A percentile compares a stretch with the other conserved stretches of the same genome.
Conservation (phyloP, 1,140 invertebrate genomes). For the Popillia japonica region DNA sequence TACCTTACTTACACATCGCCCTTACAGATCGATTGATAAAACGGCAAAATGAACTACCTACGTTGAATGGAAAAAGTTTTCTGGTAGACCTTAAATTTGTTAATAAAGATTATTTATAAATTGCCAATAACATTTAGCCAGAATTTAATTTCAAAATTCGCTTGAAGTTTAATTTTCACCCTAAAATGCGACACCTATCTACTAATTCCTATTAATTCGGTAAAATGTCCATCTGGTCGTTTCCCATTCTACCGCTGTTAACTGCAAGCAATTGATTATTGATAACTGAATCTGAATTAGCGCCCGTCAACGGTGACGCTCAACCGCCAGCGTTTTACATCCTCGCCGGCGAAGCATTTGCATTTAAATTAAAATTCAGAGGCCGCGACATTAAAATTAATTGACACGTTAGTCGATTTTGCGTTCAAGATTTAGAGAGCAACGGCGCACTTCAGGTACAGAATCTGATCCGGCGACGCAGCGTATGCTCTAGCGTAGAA, state of each 20-base stretch:
- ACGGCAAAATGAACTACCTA: no score
- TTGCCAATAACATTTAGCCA: not conserved
- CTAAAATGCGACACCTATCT: not conserved
- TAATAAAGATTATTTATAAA: no score
- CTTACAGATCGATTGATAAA: no score
- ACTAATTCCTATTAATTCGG: constrained; percentile 4
- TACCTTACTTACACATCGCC: not conserved
- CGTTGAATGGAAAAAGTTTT: no score
- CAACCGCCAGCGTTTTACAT: not conserved
- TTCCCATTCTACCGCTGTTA: not conserved
- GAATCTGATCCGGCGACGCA: not conserved
- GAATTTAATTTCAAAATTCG: not conserved
- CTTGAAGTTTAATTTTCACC: not conserved
- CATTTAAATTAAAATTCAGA: constrained; percentile 13
- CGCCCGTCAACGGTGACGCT: not conserved
- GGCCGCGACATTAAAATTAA: not conserved
- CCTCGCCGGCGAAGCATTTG: not conserved
- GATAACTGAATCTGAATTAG: not conserved
- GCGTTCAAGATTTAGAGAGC: not conserved
- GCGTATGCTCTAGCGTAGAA: not conserved
- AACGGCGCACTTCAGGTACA: no score
- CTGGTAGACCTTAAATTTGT: no score
- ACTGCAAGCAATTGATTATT: not conserved
- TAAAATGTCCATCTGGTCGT: not conserved
- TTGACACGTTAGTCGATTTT: not conserved